Evolutionary conservation across 1,140 invertebrate species (phyloP).

Genomic region (Whitmania pigra): DNA sequence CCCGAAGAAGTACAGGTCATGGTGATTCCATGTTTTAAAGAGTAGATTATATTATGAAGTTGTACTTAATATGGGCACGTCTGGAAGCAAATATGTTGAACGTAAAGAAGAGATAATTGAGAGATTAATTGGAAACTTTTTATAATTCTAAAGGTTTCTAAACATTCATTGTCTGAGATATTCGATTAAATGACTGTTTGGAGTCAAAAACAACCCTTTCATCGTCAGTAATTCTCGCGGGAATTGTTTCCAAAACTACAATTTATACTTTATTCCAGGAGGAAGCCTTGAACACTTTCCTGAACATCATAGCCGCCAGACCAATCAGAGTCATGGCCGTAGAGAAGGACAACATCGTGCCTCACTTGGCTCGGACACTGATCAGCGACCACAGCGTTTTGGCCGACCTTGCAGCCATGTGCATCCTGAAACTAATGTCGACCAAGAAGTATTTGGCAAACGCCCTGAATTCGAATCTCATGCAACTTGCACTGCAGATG

Average conservation of each 20-base stretch:
- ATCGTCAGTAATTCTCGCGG: too few relatives aligned
- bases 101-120: too few relatives aligned
- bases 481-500: background rate
- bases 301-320: slow-evolving; percentile 10
- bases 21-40: too few relatives aligned
- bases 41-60: too few relatives aligned
- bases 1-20: slow-evolving; percentile 3
- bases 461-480: background rate
- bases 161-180: too few relatives aligned
- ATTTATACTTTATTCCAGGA: background rate
- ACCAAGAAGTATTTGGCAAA: background rate
- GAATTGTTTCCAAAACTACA: too few relatives aligned
- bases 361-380: background rate
- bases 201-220: too few relatives aligned
- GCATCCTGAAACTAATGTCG: background rate
- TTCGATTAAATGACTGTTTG: too few relatives aligned
- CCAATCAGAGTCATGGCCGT: background rate
- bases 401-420: background rate
- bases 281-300: slow-evolving; percentile 2
- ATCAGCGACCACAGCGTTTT: background rate
- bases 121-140: too few relatives aligned
- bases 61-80: too few relatives aligned
- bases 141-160: too few relatives aligned
- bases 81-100: too few relatives aligned
- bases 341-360: background rate